Percentiles rank a stretch among this genome's conserved stretches.
These are phyloP conservation scores for Glandiceps talaboti DNA, from an alignment of 53 echinoderm and acorn worm species.

Conservation along the genomic window DNA sequence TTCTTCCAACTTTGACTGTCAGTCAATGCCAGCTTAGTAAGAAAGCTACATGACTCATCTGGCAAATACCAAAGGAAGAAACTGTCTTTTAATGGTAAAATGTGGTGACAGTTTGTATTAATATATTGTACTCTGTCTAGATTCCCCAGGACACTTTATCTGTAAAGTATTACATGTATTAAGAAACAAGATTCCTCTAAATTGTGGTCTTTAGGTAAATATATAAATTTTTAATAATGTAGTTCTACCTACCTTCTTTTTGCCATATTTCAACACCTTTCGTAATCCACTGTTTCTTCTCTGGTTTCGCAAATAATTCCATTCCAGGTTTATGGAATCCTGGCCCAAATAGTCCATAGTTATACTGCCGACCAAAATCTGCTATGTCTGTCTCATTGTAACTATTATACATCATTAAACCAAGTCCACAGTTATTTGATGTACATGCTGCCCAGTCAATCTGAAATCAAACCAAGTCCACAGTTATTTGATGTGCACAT, in stretches of 20 bases:
- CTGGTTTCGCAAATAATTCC: background rate
- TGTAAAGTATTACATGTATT: too few relatives aligned
- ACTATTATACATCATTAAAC: background rate
- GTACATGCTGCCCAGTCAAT: background rate
- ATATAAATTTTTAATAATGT: too few relatives aligned
- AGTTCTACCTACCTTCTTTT: background rate
- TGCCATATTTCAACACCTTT: background rate
- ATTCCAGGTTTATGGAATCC: background rate
- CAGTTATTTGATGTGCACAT: too few relatives aligned
- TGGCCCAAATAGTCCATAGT: background rate
- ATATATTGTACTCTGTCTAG: too few relatives aligned
- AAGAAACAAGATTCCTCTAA: too few relatives aligned
- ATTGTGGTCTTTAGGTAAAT: too few relatives aligned
- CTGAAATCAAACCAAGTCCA: too few relatives aligned
- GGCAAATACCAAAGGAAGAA: too few relatives aligned
- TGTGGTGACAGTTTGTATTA: too few relatives aligned
- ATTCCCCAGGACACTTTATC: too few relatives aligned
- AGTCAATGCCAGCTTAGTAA: background rate
- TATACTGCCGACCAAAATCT: background rate
- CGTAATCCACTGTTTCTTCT: background rate
- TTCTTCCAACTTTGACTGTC: background rate
- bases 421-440: background rate
- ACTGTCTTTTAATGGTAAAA: too few relatives aligned
- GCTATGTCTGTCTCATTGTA: background rate
- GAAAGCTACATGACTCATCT: background rate